phyloP scores from a whole-genome alignment of 2,888 invertebrate genomes.

The Augiades crinisus region DNA sequence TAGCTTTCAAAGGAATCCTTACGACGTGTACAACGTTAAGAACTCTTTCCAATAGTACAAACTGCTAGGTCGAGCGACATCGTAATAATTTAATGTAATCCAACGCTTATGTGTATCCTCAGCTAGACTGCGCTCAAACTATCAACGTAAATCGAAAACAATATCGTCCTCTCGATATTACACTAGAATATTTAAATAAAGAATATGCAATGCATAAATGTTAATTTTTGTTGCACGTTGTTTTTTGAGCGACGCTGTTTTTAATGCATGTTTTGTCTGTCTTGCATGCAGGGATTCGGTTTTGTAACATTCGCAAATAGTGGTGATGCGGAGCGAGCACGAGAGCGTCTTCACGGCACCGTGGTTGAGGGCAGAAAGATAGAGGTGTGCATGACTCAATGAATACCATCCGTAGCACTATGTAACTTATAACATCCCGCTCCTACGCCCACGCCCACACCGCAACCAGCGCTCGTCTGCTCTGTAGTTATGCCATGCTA shows the following conservation, averaged over 20 bases:
- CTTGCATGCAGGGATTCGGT: conserved; percentile 99
- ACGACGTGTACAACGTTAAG: conserved; percentile 52
- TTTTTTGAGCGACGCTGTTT: conserved; percentile 90
- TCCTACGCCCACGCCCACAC: conserved; percentile 75
- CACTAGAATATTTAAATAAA: conserved; percentile 75
- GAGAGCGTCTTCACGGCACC: conserved; percentile 99
- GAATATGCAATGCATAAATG: conserved; percentile 83
- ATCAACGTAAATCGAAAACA: conserved; percentile 75
- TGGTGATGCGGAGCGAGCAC: conserved; percentile 99
- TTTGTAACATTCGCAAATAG: conserved; percentile 99
- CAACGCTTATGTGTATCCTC: conserved; percentile 80
- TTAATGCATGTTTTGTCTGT: conserved; percentile 98
- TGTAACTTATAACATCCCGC: conserved; percentile 85
- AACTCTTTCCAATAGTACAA: conserved; percentile 65
- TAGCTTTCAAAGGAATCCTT: conserved; percentile 53
- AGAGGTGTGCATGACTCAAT: conserved; percentile 98
- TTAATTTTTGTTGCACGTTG: conserved; percentile 89
- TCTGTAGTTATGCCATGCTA: conserved; percentile 80
- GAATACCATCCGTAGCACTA: conserved; percentile 83
- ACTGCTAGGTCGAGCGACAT: conserved; percentile 70
- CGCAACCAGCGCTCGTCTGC: conserved; percentile 80
- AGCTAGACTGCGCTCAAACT: conserved; percentile 81
- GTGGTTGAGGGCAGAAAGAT: conserved; percentile 99
- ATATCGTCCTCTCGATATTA: conserved; percentile 74
- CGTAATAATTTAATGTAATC: conserved; percentile 69